Evolutionary conservation across 2,797 vertebrate species (phyloP).

Genomic region (Tokudaia muenninki): DNA sequence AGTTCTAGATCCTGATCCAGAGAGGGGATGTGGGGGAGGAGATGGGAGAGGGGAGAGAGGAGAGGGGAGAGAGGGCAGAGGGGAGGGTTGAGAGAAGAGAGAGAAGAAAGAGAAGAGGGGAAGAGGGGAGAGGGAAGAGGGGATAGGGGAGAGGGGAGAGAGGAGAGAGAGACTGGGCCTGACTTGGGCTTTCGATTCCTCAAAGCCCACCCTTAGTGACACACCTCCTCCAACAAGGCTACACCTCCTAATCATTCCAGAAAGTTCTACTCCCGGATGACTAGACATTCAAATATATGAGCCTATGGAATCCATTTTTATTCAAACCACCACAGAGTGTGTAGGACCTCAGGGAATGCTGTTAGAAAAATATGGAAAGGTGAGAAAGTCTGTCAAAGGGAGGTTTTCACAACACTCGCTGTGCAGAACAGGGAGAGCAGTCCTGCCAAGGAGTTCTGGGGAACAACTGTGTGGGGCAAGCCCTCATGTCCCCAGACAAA

Average conservation of each 20-base stretch:
- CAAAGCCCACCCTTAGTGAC: neutral
- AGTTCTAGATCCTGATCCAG: neutral
- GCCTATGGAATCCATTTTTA: neutral
- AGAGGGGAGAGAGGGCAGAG: too few species aligned
- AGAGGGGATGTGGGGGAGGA: neutral
- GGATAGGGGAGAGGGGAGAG: neutral
- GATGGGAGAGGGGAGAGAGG: too few species aligned
- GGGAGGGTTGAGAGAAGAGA: too few species aligned
- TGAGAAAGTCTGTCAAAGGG: neutral
- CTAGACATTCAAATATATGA: neutral
- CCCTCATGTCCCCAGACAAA: neutral
- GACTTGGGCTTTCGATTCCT: neutral
- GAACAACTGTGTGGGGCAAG: neutral
- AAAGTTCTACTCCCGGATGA: neutral
- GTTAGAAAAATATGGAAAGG: neutral
- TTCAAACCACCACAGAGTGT: neutral
- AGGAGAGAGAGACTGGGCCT: neutral
- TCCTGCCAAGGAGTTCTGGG: neutral
- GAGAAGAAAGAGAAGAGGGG: too few species aligned
- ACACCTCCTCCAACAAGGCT: neutral
- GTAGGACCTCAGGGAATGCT: neutral
- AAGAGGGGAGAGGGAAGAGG: too few species aligned
- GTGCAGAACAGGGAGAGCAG: neutral
- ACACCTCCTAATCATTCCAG: neutral
- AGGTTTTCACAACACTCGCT: neutral